A percentile compares a stretch with the other conserved stretches of the same genome.
Evolutionary conservation across 2,888 invertebrate species (phyloP).

Genomic region (Lithophane ornitopus): DNA sequence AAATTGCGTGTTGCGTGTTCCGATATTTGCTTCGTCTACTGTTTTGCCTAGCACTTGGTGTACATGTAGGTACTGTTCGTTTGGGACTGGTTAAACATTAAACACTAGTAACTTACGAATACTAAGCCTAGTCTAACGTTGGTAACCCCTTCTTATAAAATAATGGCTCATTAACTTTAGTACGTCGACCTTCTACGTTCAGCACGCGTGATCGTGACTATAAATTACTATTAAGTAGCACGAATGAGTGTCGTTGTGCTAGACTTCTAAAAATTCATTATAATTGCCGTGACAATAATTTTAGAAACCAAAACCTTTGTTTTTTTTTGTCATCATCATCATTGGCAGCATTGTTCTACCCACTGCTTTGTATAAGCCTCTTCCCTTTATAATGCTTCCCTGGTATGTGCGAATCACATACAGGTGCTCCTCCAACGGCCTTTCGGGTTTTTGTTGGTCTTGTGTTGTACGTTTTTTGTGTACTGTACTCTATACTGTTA

Average conservation of each 20-base stretch:
- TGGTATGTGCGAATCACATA: neutral
- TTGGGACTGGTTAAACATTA: conserved; percentile 34
- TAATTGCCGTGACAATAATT: conserved; percentile 10
- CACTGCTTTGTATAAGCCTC: too few relatives aligned
- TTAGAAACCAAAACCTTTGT: conserved; percentile 5
- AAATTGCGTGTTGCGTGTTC: conserved; percentile 33
- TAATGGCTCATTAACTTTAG: conserved; percentile 57
- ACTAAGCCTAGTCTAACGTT: conserved; percentile 38
- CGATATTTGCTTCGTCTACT: conserved; percentile 8
- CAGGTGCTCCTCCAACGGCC: neutral
- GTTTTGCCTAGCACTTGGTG: conserved; percentile 10
- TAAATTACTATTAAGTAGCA: conserved; percentile 63
- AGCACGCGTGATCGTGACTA: conserved; percentile 70
- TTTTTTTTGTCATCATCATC: neutral
- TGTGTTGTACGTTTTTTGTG: neutral
- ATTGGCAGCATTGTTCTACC: neutral
- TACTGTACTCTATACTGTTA: neutral
- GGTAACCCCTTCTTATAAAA: conserved; percentile 45
- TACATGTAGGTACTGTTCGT: conserved; percentile 6
- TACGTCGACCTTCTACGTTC: conserved; percentile 58
- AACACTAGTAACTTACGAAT: conserved; percentile 34
- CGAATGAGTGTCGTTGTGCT: conserved; percentile 40
- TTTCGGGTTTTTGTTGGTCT: neutral
- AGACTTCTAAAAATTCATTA: conserved; percentile 33
- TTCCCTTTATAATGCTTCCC: neutral